Evolutionary conservation across 53 echinoderm and acorn worm species (phyloP).

Genomic region (Apostichopus leukothele): DNA sequence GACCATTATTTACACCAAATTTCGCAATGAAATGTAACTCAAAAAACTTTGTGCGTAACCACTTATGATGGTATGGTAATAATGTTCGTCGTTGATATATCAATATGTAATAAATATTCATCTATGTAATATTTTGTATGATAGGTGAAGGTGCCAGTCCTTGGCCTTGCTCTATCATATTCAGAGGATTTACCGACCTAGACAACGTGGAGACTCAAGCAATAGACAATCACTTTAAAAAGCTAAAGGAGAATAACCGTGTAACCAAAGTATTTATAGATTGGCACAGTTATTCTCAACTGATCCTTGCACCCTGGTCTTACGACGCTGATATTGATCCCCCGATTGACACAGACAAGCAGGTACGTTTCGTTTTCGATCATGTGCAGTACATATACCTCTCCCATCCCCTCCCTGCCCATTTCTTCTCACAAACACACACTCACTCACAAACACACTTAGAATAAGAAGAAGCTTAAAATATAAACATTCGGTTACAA

Average conservation of each 20-base stretch:
- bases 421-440: not conserved
- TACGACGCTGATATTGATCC: conserved; percentile 36
- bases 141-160: conserved; percentile 70
- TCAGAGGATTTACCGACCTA: conserved; percentile 55
- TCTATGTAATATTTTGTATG: too few relatives aligned
- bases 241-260: conserved; percentile 34
- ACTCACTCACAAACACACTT: not conserved
- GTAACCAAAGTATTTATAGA: conserved; percentile 75
- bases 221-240: conserved; percentile 54
- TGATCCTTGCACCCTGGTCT: conserved; percentile 77
- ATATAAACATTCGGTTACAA: too few relatives aligned
- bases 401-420: not conserved
- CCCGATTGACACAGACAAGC: conserved; percentile 56
- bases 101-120: too few relatives aligned
- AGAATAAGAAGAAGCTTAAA: too few relatives aligned
- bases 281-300: conserved; percentile 83
- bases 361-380: conserved; percentile 28
- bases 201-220: conserved; percentile 66
- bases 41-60: too few relatives aligned
- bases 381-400: not conserved
- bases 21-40: too few relatives aligned
- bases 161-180: conserved; percentile 64
- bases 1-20: too few relatives aligned
- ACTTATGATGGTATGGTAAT: too few relatives aligned
- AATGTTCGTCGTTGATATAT: too few relatives aligned